Base-by-base conservation (phyloP, 2,797 vertebrate genomes). In the Cephalopachus bancanus region DNA sequence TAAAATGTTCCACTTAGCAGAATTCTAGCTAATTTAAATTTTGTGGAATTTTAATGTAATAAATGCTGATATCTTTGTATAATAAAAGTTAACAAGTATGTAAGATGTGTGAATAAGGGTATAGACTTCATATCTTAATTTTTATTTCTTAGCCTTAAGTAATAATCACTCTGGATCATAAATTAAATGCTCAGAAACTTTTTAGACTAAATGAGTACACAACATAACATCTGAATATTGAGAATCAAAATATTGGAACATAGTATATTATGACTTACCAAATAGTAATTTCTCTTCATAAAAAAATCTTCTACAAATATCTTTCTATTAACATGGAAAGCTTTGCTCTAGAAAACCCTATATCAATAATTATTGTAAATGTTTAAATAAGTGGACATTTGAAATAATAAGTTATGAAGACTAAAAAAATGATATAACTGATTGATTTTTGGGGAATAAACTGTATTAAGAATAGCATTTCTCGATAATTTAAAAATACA, bases 401-500 rank as follows among this genome's bases (percentile, higher is more conserved):
- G 51, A 89, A 65, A 75, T 83, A 19, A 15, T 33, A 83, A 89
- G 4, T 78, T 5, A 28, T 51, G 4, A 84, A 86, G 49, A 87
- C 2, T 22, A 81, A 89, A 93, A 44, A 80, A 5, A 24, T 57
- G 22, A 5, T 22, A 60, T 55, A 55, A 91, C 89, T 75, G 1
- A 2, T 30, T 90, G n/a, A 60, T 84, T 84, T 95, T 96, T 80
- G 62, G 83, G 11, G 33, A 87, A 95, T 44, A 49, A 90, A 94
- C 16, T 96, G 19, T 96, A 84, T 97, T 97, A 89, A 98, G 17
- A 83, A 89, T 95, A 86, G 51, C 51, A 97, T 91, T 75, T 98
- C 79, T 90, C 74, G 44, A 96, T 97, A 96, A 98, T 96, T 98
- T 88, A 96, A 97, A 94, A 94, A 4, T 93, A 89, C 16, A 95